A percentile compares a stretch with the other conserved stretches of the same genome.
These are phyloP conservation scores for Romanomermis culicivorax DNA, from an alignment of 2,888 invertebrate genomes.

Conservation along the genomic window DNA sequence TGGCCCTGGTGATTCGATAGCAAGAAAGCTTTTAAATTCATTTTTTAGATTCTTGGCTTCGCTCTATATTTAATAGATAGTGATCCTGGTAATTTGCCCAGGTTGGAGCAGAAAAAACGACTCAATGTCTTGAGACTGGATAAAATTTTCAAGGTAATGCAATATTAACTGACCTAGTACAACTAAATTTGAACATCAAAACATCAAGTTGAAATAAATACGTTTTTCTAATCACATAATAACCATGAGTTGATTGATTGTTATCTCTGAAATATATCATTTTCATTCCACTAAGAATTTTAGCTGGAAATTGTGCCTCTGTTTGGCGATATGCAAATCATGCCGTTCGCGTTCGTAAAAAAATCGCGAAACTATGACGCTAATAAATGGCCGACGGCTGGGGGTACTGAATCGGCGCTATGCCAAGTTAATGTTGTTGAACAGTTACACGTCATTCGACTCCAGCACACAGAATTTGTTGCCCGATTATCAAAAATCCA, in stretches of 20 bases:
- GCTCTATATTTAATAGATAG: conserved; percentile 88
- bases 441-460: conserved; percentile 67
- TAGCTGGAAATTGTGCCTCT: conserved; percentile 81
- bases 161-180: not conserved
- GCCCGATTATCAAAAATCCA: conserved; percentile 79
- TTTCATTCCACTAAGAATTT: not conserved
- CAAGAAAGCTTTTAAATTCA: too few species aligned
- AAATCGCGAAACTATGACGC: conserved; percentile 77
- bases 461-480: conserved; percentile 89
- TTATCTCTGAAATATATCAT: too few species aligned
- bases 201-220: not conserved
- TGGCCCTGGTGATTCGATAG: too few species aligned
- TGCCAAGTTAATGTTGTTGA: conserved; percentile 85
- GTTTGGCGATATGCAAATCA: conserved; percentile 98
- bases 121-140: conserved; percentile 79
- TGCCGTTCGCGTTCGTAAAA: conserved; percentile 90
- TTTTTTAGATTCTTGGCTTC: conserved; percentile 46
- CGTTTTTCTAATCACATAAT: not conserved
- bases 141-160: conserved; percentile 65
- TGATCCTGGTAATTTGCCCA: conserved; percentile 58
- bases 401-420: conserved; percentile 50
- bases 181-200: conserved; percentile 7
- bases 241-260: too few species aligned
- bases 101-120: conserved; percentile 84
- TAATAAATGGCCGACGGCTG: conserved; percentile 58